These are phyloP conservation scores for Periophthalmus magnuspinnatus DNA, from an alignment of 2,797 vertebrate genomes.

Conservation along the genomic window DNA sequence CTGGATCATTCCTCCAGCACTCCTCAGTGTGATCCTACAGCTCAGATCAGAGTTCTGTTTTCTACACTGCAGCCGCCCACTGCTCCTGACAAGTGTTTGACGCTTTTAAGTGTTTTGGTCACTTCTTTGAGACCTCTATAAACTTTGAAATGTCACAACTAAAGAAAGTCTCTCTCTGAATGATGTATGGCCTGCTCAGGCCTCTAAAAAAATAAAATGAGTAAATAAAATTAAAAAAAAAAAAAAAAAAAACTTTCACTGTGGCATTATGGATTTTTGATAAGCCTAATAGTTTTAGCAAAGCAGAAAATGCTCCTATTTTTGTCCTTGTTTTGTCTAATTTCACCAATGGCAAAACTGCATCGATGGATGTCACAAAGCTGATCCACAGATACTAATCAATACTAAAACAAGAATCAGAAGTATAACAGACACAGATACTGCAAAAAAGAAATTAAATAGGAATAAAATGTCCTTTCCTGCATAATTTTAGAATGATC, in stretches of 20 bases:
- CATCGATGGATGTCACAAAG: background rate
- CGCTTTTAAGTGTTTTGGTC: conserved; percentile 20
- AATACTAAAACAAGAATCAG: background rate
- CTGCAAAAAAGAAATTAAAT: too few species aligned
- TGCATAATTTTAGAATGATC: too few species aligned
- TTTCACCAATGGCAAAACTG: background rate
- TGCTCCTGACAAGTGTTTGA: background rate
- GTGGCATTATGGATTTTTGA: conserved; percentile 1
- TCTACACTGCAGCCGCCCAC: background rate
- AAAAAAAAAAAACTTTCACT: conserved; percentile 9
- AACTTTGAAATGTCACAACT: conserved; percentile 29
- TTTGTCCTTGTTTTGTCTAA: too few species aligned
- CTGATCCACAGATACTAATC: too few species aligned
- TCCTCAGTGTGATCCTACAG: too few species aligned
- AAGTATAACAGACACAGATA: too few species aligned
- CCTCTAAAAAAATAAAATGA: too few species aligned
- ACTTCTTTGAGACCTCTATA: conserved; percentile 7
- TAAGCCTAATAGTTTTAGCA: background rate
- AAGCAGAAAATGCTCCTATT: background rate
- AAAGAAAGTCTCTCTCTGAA: conserved; percentile 25
- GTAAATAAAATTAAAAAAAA: too few species aligned
- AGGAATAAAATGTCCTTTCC: too few species aligned
- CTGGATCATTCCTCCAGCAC: too few species aligned
- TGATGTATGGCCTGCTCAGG: conserved; percentile 16
- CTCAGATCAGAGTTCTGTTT: background rate